Evolutionary conservation across 2,888 invertebrate genomes (phyloP), one percentile per base, ranked within the genome.

Genomic region (Antheraea yamamai): DNA sequence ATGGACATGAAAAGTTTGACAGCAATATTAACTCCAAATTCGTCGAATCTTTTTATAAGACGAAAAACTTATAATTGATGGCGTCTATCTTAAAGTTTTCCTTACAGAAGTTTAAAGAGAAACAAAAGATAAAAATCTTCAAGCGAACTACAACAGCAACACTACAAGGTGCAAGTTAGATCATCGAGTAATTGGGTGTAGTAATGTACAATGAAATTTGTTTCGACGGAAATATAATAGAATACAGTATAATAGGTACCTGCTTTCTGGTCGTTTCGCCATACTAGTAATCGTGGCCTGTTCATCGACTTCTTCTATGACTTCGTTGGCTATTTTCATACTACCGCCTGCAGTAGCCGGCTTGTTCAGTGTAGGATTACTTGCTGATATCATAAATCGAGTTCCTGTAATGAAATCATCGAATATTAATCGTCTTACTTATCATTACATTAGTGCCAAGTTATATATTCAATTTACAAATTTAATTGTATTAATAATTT

Each of bases 201-300:
- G 39, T 47, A 12, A 7, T 7, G 12, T 47, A 47, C 47, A 47
- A 12, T 12, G 0, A 47, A 47, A 47, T 47, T 12, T 47, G 7
- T 47, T 12, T 47, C 47, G 12, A 12, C 12, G 47, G 10, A 47
- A 47, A 47, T 61, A 23, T 23, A 61, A 10, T 61, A 61, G 12
- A 61, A 61, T 61, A 23, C 10, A 23, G 23, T 70, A 35, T 35
- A 14, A 16, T 8, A 70, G 35, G 75, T 78, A 95, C 94, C 88
- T 96, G 89, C 74, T 90, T 87, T 87, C 94, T 0, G 91, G 96
- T 88, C 85, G 94, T 90, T 83, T 90, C 61, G 96, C 96, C 92
- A 96, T 96, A 71, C 98, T 97, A 8, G 97, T 97, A 77, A 97
- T 96, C 16, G 98, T 98, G 83, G 96, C 95, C 88, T 98, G 98